Conservation (phyloP, 2,888 invertebrate species). For the Thelaira solivaga region DNA sequence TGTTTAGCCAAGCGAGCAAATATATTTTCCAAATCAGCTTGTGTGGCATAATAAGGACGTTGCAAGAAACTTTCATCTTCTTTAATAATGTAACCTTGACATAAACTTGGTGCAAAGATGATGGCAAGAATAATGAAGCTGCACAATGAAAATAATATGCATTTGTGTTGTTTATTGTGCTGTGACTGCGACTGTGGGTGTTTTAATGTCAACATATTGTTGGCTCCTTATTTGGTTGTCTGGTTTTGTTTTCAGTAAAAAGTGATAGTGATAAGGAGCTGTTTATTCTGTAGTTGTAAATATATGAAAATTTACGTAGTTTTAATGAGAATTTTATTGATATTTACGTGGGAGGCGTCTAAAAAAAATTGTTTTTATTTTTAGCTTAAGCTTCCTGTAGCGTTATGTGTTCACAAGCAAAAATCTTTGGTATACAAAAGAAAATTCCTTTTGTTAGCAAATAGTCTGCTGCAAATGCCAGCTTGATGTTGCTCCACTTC, state of each 20-base stretch:
- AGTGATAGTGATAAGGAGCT: constrained; percentile 16
- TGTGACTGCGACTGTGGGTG: constrained; percentile 21
- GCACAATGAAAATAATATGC: constrained; percentile 38
- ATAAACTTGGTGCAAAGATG: constrained; percentile 37
- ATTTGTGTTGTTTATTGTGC: constrained; percentile 21
- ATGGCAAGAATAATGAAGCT: constrained; percentile 17
- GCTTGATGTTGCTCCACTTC: constrained; percentile 38
- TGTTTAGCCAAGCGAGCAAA: constrained; percentile 81
- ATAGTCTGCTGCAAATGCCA: constrained; percentile 6
- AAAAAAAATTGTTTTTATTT: constrained; percentile 1
- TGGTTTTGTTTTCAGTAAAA: constrained; percentile 3
- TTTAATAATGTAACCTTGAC: constrained; percentile 68
- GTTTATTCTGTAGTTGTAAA: not conserved
- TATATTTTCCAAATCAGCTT: constrained; percentile 83
- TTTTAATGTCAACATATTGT: constrained; percentile 49
- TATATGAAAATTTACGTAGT: constrained; percentile 29
- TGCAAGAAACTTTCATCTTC: constrained; percentile 80
- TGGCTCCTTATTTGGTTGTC: constrained; percentile 16
- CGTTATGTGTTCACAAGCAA: not conserved
- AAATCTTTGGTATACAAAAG: constrained; percentile 60
- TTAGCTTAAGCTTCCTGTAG: constrained; percentile 7
- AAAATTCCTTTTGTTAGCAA: constrained; percentile 4
- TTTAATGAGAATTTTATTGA: constrained; percentile 21
- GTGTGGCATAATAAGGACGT: constrained; percentile 82
- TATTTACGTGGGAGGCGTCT: constrained; percentile 46